Evolutionary conservation across 2,113 vertebrate genomes (phyloP).

Genomic region (Callipepla squamata): DNA sequence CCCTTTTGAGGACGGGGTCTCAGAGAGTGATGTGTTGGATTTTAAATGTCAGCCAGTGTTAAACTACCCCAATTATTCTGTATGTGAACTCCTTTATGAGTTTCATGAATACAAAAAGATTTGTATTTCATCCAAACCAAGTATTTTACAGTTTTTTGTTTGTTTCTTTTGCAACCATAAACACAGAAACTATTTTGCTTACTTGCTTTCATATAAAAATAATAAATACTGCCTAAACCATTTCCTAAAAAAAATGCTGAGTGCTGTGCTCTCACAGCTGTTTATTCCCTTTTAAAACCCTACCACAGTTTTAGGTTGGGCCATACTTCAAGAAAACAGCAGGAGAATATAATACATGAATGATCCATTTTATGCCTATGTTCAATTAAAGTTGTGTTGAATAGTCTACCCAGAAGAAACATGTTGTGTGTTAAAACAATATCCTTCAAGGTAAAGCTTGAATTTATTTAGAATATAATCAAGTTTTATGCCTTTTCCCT

Average conservation of each 20-base stretch:
- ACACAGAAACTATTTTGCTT: not conserved
- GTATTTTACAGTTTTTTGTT: no score
- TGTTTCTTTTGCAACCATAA: not conserved
- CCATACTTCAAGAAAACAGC: not conserved
- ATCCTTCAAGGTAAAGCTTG: not conserved
- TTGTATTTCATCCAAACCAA: not conserved
- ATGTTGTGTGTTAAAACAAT: not conserved
- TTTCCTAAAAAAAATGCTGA: not conserved
- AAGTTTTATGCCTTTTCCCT: not conserved
- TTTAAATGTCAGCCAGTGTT: not conserved
- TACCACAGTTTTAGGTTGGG: not conserved
- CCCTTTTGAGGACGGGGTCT: not conserved
- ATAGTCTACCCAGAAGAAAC: not conserved
- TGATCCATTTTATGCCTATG: not conserved
- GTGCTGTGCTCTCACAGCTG: not conserved
- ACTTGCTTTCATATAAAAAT: not conserved
- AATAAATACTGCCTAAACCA: not conserved
- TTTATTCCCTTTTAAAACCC: not conserved
- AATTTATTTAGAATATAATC: slow-evolving; percentile 4
- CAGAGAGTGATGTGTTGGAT: not conserved
- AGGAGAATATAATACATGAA: not conserved
- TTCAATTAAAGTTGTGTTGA: not conserved
- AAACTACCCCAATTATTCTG: not conserved
- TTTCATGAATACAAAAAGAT: not conserved
- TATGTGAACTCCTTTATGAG: not conserved